Base-by-base conservation (phyloP, 2,888 invertebrate species). In the Cephus rjabovi region DNA sequence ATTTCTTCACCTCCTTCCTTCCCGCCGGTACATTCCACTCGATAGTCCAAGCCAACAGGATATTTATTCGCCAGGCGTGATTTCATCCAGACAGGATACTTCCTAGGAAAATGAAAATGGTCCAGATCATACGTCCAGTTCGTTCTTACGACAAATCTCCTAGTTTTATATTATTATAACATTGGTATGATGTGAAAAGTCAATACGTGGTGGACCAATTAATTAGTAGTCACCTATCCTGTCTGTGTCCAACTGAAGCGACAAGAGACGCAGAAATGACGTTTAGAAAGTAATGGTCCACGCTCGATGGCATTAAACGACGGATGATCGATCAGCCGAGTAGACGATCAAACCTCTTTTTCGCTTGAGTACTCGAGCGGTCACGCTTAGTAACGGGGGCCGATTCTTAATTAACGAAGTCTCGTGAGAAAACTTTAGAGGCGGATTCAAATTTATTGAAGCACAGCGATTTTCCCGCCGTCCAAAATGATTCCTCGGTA, bases 11-110 rank as follows among this genome's bases (percentile, higher is more conserved):
- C 76, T 56, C 11, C 75, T 77, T 73, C 75, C 73, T 69, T 81
- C 79, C 79, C 79, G 76, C 78, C 79, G 75, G 76, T 81, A 81
- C 81, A 79, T 81, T 31, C 70, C 75, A 73, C 70, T 78, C 78
- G 75, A 76, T 40, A 37, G 74, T 76, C 73, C 75, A 74, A 78
- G 69, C 80, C 79, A 75, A 78, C 79, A 78, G 31, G 83, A 84
- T 86, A 87, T 88, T 87, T 87, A 88, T 87, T 85, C 84, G 83
- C 81, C 75, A 83, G 79, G 85, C 87, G 86, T 87, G 88, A 87
- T 87, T 83, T 80, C 81, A 79, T 31, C 76, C 76, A 79, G 74
- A 34, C 77, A 23, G 23, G 23, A 40, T 40, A 40, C 40, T 40
- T 23, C 23, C 23, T 40, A 40, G 15, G 40, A 15, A 40, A 40